Base-by-base conservation (phyloP, 2,797 vertebrate genomes). In the Gymnocypris eckloni region DNA sequence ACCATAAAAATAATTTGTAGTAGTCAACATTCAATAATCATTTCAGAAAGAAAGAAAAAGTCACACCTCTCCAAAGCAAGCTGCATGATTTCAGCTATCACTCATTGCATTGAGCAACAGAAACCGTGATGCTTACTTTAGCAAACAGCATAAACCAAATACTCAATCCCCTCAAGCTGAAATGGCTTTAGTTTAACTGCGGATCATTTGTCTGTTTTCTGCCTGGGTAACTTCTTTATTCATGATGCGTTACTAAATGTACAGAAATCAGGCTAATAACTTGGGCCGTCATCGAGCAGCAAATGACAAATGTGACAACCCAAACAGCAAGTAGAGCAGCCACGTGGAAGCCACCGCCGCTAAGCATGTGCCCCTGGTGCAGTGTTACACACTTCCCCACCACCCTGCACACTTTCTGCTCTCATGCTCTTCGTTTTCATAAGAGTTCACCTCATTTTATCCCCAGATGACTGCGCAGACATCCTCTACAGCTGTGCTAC, bases 271-370 rank as follows among this genome's bases (percentile, higher is more conserved):
- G 48, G 16, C 43, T 61, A 16, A 45, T 37, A 18, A 48, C n/a
- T 28, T 10, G 15, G n/a, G 25, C 56, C 37, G 4, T 22, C 20
- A 48, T 10, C 2, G 12, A 66, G 71, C 50, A 48, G 25, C 59
- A 16, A 79, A 50, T 71, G 77, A 72, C 33, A 13, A 85, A 37
- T 50, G 18, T 37, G 22, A 86, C 25, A 13, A 64, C 20, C 83
- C 66, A 71, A 85, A 77, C 82, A 50, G 28, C 1, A 18, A 67
- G 20, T 10, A 71, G 39, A 37, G 67, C 84, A 81, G 41, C 43
- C 54, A 48, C 1, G 15, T 45, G 20, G 15, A 50, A 66, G 4
- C 41, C 33, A 45, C 54, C 13, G 6, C 43, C 3, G 0, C 11
- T n/a, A 33, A 67, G 8, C n/a, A 10, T 78, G 37, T 18, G 25